These are phyloP conservation scores for Oryzias javanicus DNA, from an alignment of 2,113 vertebrate species.

Conservation along the genomic window DNA sequence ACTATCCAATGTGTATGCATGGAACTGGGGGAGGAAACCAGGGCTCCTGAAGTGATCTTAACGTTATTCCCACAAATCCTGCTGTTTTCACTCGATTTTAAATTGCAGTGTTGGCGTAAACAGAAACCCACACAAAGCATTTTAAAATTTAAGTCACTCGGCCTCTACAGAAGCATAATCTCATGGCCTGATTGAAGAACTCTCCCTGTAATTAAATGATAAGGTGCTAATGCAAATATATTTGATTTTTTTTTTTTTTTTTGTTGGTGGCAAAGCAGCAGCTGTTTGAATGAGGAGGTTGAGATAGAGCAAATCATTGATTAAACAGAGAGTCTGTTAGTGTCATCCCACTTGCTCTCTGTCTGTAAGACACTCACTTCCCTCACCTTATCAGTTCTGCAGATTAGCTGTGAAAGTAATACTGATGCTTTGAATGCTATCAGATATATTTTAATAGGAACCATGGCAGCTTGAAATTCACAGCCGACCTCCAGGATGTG, in stretches of 20 bases:
- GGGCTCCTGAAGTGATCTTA: too few species aligned
- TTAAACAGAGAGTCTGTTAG: constrained; percentile 55
- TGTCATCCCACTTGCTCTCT: constrained; percentile 54
- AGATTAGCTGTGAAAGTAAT: constrained; percentile 64
- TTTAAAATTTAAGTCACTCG: constrained; percentile 37
- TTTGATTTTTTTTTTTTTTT: constrained; percentile 37
- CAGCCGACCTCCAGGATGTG: constrained; percentile 12
- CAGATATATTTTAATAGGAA: constrained; percentile 59
- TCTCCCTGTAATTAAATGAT: constrained; percentile 71
- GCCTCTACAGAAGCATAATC: constrained; percentile 49
- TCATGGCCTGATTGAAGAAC: constrained; percentile 49
- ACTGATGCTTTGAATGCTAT: constrained; percentile 49
- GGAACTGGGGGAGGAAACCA: too few species aligned
- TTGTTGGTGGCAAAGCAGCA: constrained; percentile 43
- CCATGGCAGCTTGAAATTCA: constrained; percentile 28
- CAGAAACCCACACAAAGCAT: constrained; percentile 6
- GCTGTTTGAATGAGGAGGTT: constrained; percentile 52
- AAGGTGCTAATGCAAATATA: constrained; percentile 71
- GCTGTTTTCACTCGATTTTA: too few species aligned
- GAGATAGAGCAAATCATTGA: constrained; percentile 49
- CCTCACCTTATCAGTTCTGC: constrained; percentile 57
- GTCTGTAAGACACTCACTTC: constrained; percentile 57
- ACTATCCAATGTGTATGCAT: too few species aligned
- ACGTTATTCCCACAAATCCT: too few species aligned
- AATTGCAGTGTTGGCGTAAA: too few species aligned